A percentile compares a stretch with the other conserved stretches of the same genome.
phyloP scores from a whole-genome alignment of 2,113 vertebrate genomes.

The Ramphastos sulfuratus region DNA sequence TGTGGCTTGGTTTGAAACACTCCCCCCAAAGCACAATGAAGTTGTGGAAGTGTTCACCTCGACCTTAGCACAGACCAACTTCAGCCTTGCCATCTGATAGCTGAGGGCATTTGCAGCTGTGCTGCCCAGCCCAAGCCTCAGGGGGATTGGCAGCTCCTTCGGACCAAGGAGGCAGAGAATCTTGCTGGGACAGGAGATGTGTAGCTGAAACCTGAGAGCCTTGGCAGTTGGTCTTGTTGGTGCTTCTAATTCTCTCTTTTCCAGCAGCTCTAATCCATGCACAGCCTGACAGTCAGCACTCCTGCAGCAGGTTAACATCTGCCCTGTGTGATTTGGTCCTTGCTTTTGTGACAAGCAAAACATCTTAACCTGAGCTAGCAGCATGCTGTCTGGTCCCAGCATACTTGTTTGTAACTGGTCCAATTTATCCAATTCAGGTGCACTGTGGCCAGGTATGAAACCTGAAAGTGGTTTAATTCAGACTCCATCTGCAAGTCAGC shows the following conservation, averaged over 20 bases:
- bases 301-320: neutral
- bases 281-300: neutral
- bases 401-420: conserved; percentile 79
- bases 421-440: conserved; percentile 89
- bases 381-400: conserved; percentile 65
- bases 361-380: conserved; percentile 46
- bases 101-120: neutral
- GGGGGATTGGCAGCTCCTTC: neutral
- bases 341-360: conserved; percentile 31
- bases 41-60: neutral
- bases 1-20: neutral
- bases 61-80: neutral
- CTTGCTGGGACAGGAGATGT: neutral
- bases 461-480: conserved; percentile 95
- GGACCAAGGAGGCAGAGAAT: neutral
- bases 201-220: neutral
- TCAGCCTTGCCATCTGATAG: rapidly evolving
- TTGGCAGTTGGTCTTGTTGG: conserved; percentile 7
- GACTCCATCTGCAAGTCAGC: conserved; percentile 92
- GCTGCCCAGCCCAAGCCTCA: neutral
- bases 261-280: conserved; percentile 29
- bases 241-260: conserved; percentile 48
- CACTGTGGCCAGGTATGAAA: conserved; percentile 99
- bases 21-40: neutral
- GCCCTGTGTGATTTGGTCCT: neutral